Conservation (phyloP, 2,888 invertebrate genomes). For the Thereva nobilitata region DNA sequence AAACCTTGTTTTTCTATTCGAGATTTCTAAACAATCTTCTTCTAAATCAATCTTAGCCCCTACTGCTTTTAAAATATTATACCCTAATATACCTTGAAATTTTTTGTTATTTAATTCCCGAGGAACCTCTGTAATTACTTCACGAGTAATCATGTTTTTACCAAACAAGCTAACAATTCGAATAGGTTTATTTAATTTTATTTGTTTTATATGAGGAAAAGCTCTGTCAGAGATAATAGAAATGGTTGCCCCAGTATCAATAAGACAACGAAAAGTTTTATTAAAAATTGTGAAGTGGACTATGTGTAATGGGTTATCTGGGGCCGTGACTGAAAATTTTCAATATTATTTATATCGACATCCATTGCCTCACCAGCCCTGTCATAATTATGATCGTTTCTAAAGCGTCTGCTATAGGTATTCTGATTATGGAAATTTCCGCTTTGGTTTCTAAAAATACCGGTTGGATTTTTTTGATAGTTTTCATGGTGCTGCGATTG, state of each 20-base stretch:
- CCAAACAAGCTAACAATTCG: conserved; percentile 1
- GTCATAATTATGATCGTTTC: background rate
- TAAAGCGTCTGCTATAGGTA: background rate
- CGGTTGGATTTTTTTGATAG: too few relatives aligned
- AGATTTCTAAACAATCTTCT: too few relatives aligned
- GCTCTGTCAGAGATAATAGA: background rate
- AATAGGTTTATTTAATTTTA: conserved; percentile 12
- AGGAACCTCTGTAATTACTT: conserved; percentile 10
- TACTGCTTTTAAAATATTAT: too few relatives aligned
- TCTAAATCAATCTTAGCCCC: too few relatives aligned
- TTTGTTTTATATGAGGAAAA: background rate
- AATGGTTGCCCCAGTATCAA: conserved; percentile 6
- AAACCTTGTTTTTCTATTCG: too few relatives aligned
- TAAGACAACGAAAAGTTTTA: conserved; percentile 5
- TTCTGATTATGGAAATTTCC: too few relatives aligned
- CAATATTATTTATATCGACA: conserved; percentile 6
- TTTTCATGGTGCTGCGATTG: too few relatives aligned
- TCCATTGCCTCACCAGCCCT: conserved; percentile 8
- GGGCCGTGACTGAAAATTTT: conserved; percentile 22
- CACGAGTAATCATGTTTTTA: background rate
- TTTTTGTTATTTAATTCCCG: too few relatives aligned
- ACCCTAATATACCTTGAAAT: too few relatives aligned
- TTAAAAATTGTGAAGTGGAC: conserved; percentile 8
- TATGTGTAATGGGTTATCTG: conserved; percentile 13
- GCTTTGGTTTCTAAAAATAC: too few relatives aligned